Conservation (phyloP, 2,888 invertebrate genomes). For the Caenorhabditis panamensis region DNA sequence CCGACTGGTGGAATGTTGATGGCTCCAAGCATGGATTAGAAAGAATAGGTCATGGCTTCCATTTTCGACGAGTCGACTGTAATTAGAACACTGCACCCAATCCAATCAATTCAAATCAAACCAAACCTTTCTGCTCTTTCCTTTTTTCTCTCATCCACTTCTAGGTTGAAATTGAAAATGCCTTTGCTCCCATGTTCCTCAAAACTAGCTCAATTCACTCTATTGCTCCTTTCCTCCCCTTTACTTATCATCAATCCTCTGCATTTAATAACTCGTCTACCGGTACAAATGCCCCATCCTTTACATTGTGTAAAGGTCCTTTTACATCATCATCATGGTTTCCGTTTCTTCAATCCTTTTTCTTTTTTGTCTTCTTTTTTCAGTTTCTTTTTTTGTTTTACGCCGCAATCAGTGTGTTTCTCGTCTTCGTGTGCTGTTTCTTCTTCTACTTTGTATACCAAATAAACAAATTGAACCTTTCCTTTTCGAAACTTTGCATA, state of each 20-base stretch:
- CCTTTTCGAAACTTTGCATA: not conserved
- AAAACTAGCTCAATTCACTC: conserved; percentile 10
- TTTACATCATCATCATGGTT: not conserved
- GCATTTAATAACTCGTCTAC: conserved; percentile 51
- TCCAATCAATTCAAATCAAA: too few species aligned
- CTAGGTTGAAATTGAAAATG: conserved; percentile 38
- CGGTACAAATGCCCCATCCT: conserved; percentile 26
- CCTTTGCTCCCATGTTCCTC: conserved; percentile 5
- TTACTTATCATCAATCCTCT: not conserved
- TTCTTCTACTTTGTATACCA: not conserved
- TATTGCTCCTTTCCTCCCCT: not conserved
- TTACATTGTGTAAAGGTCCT: not conserved
- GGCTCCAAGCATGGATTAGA: conserved; percentile 30
- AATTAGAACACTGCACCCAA: too few species aligned
- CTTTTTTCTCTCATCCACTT: conserved; percentile 6
- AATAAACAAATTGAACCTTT: not conserved
- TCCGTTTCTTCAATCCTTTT: not conserved
- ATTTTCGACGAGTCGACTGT: too few species aligned
- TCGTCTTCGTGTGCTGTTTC: conserved; percentile 6
- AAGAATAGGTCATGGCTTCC: too few species aligned
- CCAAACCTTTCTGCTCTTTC: too few species aligned
- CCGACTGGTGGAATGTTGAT: conserved; percentile 61
- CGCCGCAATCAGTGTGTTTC: conserved; percentile 15
- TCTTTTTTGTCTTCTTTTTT: not conserved
- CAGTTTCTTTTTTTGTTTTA: not conserved